Evolutionary conservation across 2,113 vertebrate species (phyloP).

Genomic region (Mirza zaza): DNA sequence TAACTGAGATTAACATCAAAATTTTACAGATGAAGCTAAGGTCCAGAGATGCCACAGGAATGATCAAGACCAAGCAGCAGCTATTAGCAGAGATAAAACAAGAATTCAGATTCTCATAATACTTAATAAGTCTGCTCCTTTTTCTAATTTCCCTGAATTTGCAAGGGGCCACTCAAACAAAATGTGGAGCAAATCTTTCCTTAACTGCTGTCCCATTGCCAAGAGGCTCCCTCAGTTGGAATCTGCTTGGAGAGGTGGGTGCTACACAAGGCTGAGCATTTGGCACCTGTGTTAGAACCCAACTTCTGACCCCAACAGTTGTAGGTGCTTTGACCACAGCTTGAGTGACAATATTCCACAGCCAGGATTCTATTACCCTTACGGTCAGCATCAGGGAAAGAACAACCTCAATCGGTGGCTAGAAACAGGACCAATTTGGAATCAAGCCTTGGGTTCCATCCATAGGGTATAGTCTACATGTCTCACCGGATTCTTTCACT

Average conservation of each 20-base stretch:
- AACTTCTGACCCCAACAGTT: background rate
- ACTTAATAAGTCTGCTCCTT: background rate
- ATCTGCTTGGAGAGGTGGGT: fast-evolving
- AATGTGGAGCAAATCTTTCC: background rate
- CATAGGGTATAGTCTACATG: background rate
- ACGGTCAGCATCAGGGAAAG: background rate
- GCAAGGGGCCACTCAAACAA: background rate
- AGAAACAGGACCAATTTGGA: background rate
- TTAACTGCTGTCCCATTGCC: background rate
- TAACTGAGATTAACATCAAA: background rate
- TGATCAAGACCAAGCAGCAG: background rate
- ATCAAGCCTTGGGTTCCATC: background rate
- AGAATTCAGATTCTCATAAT: background rate
- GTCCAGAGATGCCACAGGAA: background rate
- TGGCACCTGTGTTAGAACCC: background rate
- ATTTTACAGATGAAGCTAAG: background rate
- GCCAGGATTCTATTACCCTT: background rate
- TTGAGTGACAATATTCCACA: background rate
- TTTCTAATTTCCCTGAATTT: background rate
- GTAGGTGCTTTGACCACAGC: background rate
- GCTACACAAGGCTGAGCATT: background rate
- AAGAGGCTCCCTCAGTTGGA: background rate
- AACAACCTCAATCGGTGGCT: background rate
- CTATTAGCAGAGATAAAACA: background rate
- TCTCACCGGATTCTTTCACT: background rate